Conservation (phyloP, 2,113 vertebrate species). For the Callopanchax toddi region DNA sequence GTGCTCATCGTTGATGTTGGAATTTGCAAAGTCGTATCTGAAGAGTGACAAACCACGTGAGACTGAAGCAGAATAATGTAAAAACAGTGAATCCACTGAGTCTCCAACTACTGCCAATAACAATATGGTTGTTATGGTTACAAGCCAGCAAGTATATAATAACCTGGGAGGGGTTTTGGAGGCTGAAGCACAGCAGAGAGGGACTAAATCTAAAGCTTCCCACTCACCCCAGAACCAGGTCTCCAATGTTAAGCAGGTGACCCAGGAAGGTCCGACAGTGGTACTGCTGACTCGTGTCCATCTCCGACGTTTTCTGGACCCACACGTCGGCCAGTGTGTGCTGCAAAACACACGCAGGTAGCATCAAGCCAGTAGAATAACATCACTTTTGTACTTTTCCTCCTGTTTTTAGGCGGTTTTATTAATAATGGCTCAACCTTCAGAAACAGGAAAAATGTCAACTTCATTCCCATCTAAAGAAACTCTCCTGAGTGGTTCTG, state of each 20-base stretch:
- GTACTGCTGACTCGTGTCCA: constrained; percentile 92
- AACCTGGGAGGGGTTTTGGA: not conserved
- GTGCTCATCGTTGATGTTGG: constrained; percentile 94
- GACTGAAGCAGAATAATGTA: not conserved
- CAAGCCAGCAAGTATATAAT: not conserved
- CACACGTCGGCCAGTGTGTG: constrained; percentile 93
- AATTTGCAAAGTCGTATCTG: constrained; percentile 95
- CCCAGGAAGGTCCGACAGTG: constrained; percentile 95
- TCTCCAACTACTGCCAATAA: not conserved
- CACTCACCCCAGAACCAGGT: constrained; percentile 91
- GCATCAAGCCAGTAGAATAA: constrained; percentile 3
- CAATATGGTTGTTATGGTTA: not conserved
- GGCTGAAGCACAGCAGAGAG: not conserved
- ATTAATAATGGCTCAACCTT: constrained; percentile 28
- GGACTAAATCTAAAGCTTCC: not conserved
- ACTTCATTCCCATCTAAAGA: constrained; percentile 15
- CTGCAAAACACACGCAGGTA: constrained; percentile 72
- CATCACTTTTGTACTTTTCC: constrained; percentile 4
- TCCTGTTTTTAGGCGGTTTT: constrained; percentile 7
- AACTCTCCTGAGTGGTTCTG: constrained; percentile 22
- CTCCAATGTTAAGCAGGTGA: constrained; percentile 94
- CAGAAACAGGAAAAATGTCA: constrained; percentile 2
- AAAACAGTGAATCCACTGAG: no score
- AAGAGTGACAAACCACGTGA: constrained; percentile 26
- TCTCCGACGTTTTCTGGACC: constrained; percentile 95